These are phyloP conservation scores for Gallinago stenura DNA, from an alignment of 2,797 vertebrate genomes.

Conservation along the genomic window DNA sequence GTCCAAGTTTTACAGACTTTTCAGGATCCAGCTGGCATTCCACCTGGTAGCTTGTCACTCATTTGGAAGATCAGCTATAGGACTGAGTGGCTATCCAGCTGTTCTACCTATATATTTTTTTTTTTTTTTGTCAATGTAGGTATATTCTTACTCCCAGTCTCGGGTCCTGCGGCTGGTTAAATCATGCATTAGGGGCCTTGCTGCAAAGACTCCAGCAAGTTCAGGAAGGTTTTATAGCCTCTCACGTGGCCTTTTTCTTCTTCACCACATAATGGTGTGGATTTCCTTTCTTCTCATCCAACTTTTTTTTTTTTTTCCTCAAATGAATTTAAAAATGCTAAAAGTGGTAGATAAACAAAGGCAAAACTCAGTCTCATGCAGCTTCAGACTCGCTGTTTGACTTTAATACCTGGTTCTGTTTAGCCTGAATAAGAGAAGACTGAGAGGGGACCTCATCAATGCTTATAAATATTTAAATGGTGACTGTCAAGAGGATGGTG, in stretches of 20 bases:
- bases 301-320: not conserved
- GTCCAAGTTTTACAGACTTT: not conserved
- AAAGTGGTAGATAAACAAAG: not conserved
- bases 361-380: not conserved
- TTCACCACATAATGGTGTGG: not conserved
- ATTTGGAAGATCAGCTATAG: not conserved
- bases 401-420: not conserved
- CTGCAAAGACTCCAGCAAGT: not conserved
- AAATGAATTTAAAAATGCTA: not conserved
- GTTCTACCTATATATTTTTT: not conserved
- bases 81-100: not conserved
- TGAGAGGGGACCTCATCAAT: not conserved
- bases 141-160: not conserved
- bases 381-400: not conserved
- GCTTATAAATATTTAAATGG: not conserved
- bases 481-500: not conserved
- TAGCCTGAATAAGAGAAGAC: not conserved
- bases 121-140: not conserved
- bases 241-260: not conserved
- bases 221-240: not conserved
- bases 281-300: not conserved
- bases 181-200: not conserved
- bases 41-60: not conserved
- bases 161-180: not conserved
- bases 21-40: not conserved